Evolutionary conservation across 2,113 vertebrate species (phyloP), one percentile per base, ranked within the genome.

Genomic region (Sakesphorus luctuosus): DNA sequence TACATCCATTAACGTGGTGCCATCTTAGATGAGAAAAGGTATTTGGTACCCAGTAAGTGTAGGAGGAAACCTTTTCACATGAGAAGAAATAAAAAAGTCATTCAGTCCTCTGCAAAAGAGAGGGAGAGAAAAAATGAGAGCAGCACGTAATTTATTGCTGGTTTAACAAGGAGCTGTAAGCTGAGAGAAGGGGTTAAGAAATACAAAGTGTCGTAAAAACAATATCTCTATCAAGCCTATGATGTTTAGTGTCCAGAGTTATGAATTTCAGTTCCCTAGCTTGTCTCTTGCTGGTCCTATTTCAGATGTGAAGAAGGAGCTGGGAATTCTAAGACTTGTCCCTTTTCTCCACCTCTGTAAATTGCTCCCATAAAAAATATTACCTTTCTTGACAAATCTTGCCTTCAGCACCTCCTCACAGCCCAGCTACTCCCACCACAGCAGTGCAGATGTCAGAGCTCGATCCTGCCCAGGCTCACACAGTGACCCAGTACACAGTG

Each of bases 171-270:
- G 73, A 93, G 40, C 55, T 90, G 71, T 74, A 93, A 93, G 75
- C 67, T 83, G 53, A 93, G 63, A 97, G 79, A 88, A 93, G 58
- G 75, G 85, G 75, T 92, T 88, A 80, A 92, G 88, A 87, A 92
- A 88, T 91, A 93, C 73, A 83, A 92, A 93, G 67, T 73, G 63
- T n/a, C 0, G 3, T 85, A 94, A 94, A 96, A 65, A 78, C 62
- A 95, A 2, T 69, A 77, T 77, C 88, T 92, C 85, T 83, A 66
- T 86, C 7, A 8, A 83, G 59, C 55, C 44, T 1, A 1, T 80
- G 79, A 86, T 90, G 67, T 83, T 97, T 92, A 66, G 67, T 62
- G 72, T 86, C 59, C 90, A 69, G 71, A 88, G 75, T 85, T 91
- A 88, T 66, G 85, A 58, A 91, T 88, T 85, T 91, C 82, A 66